Base-by-base conservation (phyloP, 1,140 invertebrate genomes). In the Drosophila nannoptera region DNA sequence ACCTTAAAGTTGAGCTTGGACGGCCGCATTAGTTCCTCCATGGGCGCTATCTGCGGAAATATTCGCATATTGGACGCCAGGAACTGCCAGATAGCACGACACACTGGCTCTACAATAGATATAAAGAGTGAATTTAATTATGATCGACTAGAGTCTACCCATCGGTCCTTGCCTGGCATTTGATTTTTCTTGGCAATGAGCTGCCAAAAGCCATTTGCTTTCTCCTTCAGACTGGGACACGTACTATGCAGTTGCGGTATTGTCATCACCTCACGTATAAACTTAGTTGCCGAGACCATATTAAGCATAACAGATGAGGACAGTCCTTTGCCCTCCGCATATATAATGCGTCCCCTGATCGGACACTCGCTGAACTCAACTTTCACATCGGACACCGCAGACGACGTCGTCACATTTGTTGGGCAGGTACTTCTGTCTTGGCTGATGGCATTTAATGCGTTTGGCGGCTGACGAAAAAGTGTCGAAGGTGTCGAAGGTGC, bases 191-290 rank as follows among this genome's bases (percentile, higher is more conserved):
- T 69, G 4, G 77, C 11, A 4, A 88, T 60, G 7, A 56, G 9
- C 5, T 22, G 29, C 87, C 87, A 88, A 50, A 69, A 53, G 0
- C 46, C 49, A 4, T 61, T 14, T 5, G 43, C 29, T 29, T 59
- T 60, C n/a, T 0, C 4, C 5, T n/a, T 5, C 46, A 75, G 7
- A 5, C 49, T 49, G 0, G 42, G 29, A n/a, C 69, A 22, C 29
- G 50, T 70, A 7, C 60, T 69, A 31, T 88, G 87, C 8, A 88
- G 35, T 3, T 77, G 65, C 6, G 87, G 87, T 33, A 88, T 68
- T 2, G 77, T 67, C 69, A 88, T 54, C 32, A 84, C 64, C 52
- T 87, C 82, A 0, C 87, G 71, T 40, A 88, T 82, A 16, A 88
- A 63, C 2, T 52, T 9, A 0, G 67, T 55, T 0, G 67, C 49